phyloP scores from a whole-genome alignment of 2,113 vertebrate genomes.

The Puntigrus tetrazona region DNA sequence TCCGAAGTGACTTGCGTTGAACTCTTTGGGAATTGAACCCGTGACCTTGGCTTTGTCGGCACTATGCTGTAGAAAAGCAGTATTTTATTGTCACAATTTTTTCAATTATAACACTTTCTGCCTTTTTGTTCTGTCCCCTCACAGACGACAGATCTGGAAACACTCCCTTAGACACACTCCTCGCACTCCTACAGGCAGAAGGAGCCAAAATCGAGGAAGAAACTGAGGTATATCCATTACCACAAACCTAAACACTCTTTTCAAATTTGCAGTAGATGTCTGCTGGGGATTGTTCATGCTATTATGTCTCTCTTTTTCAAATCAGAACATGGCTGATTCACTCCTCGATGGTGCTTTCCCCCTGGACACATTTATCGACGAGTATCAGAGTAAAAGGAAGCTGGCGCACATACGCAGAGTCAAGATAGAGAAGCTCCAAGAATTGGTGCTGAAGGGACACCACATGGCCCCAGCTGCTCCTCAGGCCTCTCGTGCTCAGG shows the following conservation, averaged over 20 bases:
- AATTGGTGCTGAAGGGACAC: constrained; percentile 90
- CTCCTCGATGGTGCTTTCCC: constrained; percentile 90
- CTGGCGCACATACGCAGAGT: constrained; percentile 90
- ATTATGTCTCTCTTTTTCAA: constrained; percentile 18
- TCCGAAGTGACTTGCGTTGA: background rate
- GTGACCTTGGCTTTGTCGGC: background rate
- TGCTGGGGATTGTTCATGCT: background rate
- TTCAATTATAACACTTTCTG: background rate
- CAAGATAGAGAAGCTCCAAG: constrained; percentile 97
- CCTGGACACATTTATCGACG: constrained; percentile 87
- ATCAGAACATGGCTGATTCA: constrained; percentile 93
- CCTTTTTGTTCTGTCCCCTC: constrained; percentile 25
- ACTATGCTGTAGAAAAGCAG: background rate
- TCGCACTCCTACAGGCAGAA: constrained; percentile 92
- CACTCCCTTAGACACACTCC: constrained; percentile 87
- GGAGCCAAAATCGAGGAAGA: constrained; percentile 98
- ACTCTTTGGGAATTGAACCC: background rate
- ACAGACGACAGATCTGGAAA: constrained; percentile 87
- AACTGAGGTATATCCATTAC: constrained; percentile 83
- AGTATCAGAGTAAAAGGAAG: constrained; percentile 89
- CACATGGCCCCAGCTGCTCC: constrained; percentile 68
- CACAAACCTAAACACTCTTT: background rate
- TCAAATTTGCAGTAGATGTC: background rate
- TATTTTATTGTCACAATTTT: background rate
- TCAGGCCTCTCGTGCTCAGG: constrained; percentile 65